These are phyloP conservation scores for Byasa hedistus DNA, from an alignment of 2,888 invertebrate species.

Conservation along the genomic window DNA sequence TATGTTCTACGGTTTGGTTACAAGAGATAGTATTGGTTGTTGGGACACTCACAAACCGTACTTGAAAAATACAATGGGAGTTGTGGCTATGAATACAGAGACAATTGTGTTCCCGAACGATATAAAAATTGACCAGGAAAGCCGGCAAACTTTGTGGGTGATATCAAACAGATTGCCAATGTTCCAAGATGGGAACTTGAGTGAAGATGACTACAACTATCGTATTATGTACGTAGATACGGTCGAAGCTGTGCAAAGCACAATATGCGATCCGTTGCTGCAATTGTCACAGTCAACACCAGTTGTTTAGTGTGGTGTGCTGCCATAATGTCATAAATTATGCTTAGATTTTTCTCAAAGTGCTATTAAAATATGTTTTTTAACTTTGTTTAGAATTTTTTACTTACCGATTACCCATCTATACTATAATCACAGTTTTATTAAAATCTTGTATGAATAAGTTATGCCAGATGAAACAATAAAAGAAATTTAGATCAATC, in stretches of 20 bases:
- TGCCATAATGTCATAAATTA: constrained; percentile 22
- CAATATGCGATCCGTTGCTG: constrained; percentile 84
- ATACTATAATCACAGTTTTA: too few relatives aligned
- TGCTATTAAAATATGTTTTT: background rate
- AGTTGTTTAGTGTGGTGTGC: constrained; percentile 16
- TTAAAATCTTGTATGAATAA: too few relatives aligned
- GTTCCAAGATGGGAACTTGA: constrained; percentile 83
- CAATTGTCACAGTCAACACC: constrained; percentile 5
- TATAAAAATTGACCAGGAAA: constrained; percentile 85
- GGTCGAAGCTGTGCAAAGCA: constrained; percentile 81
- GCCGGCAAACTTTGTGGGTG: constrained; percentile 86
- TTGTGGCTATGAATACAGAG: constrained; percentile 81
- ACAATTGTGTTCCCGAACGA: constrained; percentile 90
- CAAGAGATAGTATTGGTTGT: constrained; percentile 87
- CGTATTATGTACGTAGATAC: constrained; percentile 85
- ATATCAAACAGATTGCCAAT: constrained; percentile 87
- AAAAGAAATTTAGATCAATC: too few relatives aligned
- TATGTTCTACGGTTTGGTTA: constrained; percentile 89
- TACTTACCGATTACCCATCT: background rate
- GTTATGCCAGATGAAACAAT: too few relatives aligned
- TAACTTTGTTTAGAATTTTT: background rate
- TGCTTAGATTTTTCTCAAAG: background rate
- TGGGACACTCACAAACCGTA: constrained; percentile 89
- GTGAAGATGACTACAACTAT: constrained; percentile 85
- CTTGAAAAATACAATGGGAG: constrained; percentile 79